These are phyloP conservation scores for Amphipyra tragopoginis DNA, from an alignment of 2,888 invertebrate species.

Conservation along the genomic window DNA sequence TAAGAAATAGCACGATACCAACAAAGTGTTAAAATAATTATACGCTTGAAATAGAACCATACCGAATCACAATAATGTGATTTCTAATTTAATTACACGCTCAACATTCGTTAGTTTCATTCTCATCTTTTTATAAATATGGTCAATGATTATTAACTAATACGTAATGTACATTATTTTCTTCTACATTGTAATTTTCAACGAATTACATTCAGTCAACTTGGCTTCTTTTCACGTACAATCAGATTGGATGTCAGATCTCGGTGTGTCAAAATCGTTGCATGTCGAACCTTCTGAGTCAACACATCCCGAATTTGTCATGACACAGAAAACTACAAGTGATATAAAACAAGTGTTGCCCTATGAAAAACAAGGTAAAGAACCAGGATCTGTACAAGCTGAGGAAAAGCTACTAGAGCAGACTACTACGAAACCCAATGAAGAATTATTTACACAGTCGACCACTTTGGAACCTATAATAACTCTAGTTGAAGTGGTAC, in stretches of 20 bases:
- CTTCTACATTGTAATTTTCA: conserved; percentile 10
- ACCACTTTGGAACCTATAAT: background rate
- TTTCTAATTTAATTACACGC: background rate
- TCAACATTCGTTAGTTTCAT: conserved; percentile 4
- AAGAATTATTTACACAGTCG: background rate
- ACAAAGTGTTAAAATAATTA: conserved; percentile 7
- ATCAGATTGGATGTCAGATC: background rate
- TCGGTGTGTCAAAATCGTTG: background rate
- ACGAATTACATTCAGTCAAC: conserved; percentile 7
- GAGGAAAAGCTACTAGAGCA: background rate
- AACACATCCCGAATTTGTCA: background rate
- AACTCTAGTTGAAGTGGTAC: no score
- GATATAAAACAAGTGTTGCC: background rate
- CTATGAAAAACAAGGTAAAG: background rate
- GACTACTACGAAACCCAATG: background rate
- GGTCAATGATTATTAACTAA: conserved; percentile 7
- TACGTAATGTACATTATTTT: conserved; percentile 29
- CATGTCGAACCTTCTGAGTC: background rate
- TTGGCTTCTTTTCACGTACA: conserved; percentile 9
- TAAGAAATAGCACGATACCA: background rate
- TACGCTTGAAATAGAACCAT: conserved; percentile 5
- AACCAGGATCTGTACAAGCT: background rate
- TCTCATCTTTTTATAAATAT: conserved; percentile 14
- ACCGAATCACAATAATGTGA: conserved; percentile 28
- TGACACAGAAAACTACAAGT: conserved; percentile 1